phyloP scores from a whole-genome alignment of 2,888 invertebrate species.

The Boloria euphrosyne region DNA sequence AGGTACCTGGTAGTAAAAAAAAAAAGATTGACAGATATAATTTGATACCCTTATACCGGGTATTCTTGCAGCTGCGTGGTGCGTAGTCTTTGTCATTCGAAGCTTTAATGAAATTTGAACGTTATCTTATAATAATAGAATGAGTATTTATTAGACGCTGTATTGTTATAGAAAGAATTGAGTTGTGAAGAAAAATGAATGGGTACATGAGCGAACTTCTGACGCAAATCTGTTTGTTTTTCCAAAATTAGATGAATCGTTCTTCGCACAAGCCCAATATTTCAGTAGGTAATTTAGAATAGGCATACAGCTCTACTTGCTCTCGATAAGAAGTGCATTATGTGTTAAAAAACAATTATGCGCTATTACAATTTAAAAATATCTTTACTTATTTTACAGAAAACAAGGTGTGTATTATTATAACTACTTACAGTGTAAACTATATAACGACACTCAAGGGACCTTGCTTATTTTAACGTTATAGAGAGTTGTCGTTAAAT shows the following conservation, averaged over 20 bases:
- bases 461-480: no score
- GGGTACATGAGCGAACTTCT: conserved; percentile 6
- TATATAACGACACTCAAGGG: no score
- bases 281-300: no score
- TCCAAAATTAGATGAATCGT: conserved; percentile 6
- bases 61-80: conserved; percentile 18
- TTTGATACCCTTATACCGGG: conserved; percentile 10
- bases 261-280: not conserved
- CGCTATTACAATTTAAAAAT: no score
- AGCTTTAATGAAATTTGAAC: conserved; percentile 13
- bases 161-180: conserved; percentile 8
- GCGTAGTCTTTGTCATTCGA: conserved; percentile 5
- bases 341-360: no score
- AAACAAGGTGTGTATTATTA: no score
- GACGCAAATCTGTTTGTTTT: conserved; percentile 14
- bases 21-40: conserved; percentile 18
- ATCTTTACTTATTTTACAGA: no score
- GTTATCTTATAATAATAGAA: conserved; percentile 10
- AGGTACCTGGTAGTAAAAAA: conserved; percentile 1
- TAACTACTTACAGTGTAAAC: no score
- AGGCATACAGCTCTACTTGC: no score
- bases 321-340: no score
- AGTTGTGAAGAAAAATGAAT: not conserved
- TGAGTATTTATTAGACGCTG: not conserved
- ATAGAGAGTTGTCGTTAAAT: no score